Conservation (phyloP, 2,888 invertebrate genomes). For the Cecidostiba fungosa region DNA sequence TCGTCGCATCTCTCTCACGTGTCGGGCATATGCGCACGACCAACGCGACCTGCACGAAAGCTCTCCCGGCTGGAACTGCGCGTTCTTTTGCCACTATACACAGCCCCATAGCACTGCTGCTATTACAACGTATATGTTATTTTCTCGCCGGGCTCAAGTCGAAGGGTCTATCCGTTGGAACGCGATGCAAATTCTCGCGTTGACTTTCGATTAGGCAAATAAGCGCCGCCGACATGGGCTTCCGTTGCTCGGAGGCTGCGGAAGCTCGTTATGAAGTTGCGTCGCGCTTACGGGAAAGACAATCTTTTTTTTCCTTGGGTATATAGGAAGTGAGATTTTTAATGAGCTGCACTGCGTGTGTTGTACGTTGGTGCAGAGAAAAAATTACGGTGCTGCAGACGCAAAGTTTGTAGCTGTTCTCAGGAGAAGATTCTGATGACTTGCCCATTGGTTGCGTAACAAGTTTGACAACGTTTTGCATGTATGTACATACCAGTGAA, state of each 20-base stretch:
- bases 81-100: background rate
- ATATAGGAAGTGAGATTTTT: background rate
- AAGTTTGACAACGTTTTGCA: background rate
- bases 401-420: background rate
- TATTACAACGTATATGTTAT: background rate
- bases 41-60: slow-evolving; percentile 43
- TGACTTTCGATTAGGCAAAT: slow-evolving; percentile 42
- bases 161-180: slow-evolving; percentile 4
- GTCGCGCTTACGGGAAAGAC: background rate
- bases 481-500: background rate
- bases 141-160: background rate
- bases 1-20: slow-evolving; percentile 49
- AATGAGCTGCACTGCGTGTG: background rate
- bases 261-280: background rate
- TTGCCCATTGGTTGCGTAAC: background rate
- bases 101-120: background rate
- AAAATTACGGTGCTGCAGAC: background rate
- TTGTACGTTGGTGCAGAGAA: background rate
- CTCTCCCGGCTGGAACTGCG: background rate
- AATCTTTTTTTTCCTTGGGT: background rate
- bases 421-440: background rate
- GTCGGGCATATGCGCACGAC: slow-evolving; percentile 51
- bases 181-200: slow-evolving; percentile 42
- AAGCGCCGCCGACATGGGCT: background rate
- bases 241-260: background rate